Evolutionary conservation across 2,113 vertebrate genomes (phyloP), one percentile per base, ranked within the genome.

Genomic region (Sardina pilchardus): DNA sequence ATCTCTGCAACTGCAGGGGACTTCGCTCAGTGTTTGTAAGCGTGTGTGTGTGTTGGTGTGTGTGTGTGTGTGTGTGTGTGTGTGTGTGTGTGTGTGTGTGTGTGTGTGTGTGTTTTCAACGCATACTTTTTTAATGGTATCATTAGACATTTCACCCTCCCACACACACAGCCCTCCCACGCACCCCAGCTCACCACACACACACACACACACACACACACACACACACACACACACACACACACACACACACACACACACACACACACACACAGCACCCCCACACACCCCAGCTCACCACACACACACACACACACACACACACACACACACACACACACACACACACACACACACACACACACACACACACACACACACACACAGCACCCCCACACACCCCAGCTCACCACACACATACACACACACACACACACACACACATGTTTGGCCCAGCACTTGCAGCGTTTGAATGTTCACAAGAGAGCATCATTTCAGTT

Each of bases 381-480:
- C n/a, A n/a, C n/a, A n/a, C n/a, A n/a, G n/a, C n/a, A n/a, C n/a
- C n/a, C n/a, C n/a, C n/a, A n/a, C n/a, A n/a, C n/a, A n/a, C n/a
- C n/a, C n/a, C n/a, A 82, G 8, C 3, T 81, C 21, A 67, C 59
- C 45, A 84, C 82, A 87, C 42, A 63, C 34, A 86, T n/a, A 75
- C 48, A n/a, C n/a, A n/a, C n/a, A n/a, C n/a, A n/a, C n/a, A n/a
- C n/a, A n/a, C n/a, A n/a, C n/a, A n/a, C n/a, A n/a, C n/a, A n/a
- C n/a, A n/a, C n/a, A n/a, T n/a, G 50, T 85, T 83, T 86, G n/a
- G 36, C 19, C 21, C 26, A n/a, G 30, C 21, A 9, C 83, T 85
- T 83, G 75, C 86, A 83, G 75, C 86, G 83, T 56, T 39, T 83
- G 36, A 48, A 53, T 87, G 50, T 7, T 59, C n/a, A 39, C n/a